phyloP scores from a whole-genome alignment of 23 tunicate genomes.

The Styela clava region DNA sequence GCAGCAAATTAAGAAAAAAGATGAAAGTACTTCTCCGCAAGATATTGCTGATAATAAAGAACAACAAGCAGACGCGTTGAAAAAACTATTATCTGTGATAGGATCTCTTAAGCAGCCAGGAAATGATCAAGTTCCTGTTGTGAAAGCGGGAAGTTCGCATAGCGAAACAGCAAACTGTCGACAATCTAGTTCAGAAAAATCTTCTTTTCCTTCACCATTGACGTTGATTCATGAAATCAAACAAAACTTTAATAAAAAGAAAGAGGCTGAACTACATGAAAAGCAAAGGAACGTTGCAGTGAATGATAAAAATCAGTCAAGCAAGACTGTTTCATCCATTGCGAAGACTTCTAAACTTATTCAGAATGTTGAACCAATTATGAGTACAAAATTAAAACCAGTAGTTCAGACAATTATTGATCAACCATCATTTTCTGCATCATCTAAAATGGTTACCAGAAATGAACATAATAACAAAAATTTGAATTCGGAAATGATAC shows the following conservation, averaged over 20 bases:
- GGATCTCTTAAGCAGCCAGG: background rate
- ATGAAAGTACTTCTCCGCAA: background rate
- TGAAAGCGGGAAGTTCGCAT: background rate
- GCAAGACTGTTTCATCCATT: too few relatives aligned
- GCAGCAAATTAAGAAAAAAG: slow-evolving; percentile 40
- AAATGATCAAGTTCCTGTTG: background rate
- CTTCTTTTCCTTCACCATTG: slow-evolving; percentile 48
- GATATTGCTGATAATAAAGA: slow-evolving; percentile 12
- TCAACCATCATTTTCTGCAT: too few relatives aligned
- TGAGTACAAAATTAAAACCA: too few relatives aligned
- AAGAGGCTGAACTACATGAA: background rate
- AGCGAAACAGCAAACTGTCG: background rate
- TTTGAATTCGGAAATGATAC: too few relatives aligned
- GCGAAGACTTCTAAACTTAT: too few relatives aligned
- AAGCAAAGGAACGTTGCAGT: background rate
- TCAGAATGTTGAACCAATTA: too few relatives aligned
- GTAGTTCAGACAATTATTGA: too few relatives aligned
- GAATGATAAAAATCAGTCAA: background rate
- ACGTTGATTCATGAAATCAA: slow-evolving; percentile 73
- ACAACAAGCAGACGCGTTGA: background rate
- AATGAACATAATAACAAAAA: too few relatives aligned
- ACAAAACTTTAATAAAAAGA: slow-evolving; percentile 60
- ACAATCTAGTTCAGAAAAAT: background rate
- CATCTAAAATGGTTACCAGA: too few relatives aligned
- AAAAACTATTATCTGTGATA: background rate